Conservation (phyloP, 2,113 vertebrate species). For the Oncorhynchus nerka region DNA sequence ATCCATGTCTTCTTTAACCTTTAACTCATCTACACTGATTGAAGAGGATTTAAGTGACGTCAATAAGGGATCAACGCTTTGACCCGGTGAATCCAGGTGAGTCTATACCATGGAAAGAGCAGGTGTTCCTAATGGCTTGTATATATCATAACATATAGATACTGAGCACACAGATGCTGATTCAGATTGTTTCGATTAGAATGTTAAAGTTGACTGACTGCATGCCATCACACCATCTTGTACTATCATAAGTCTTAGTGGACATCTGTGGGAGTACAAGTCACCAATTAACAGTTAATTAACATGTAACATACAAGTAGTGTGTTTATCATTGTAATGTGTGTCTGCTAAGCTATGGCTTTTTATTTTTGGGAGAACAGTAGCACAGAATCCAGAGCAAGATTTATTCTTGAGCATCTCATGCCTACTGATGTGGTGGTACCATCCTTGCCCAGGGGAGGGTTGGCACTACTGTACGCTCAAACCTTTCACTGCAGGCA, state of each 20-base stretch:
- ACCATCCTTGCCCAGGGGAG: conserved; percentile 38
- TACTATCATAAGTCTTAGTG: not conserved
- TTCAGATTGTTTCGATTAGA: not conserved
- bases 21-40: no score
- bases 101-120: no score
- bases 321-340: not conserved
- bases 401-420: not conserved
- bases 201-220: not conserved
- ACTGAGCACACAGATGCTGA: no score
- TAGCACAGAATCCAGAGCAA: not conserved
- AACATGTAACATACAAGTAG: no score
- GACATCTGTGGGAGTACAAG: not conserved
- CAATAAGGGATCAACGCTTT: no score
- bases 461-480: conserved; percentile 31
- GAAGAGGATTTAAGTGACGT: no score
- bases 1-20: no score
- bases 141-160: no score
- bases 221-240: not conserved
- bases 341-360: not conserved
- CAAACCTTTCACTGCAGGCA: conserved; percentile 47
- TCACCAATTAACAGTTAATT: not conserved
- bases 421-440: conserved; percentile 29
- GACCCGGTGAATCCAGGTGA: no score
- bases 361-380: no score
- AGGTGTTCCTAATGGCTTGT: no score